These are phyloP conservation scores for Limnephilus auricula DNA, from an alignment of 2,888 invertebrate species.

Conservation along the genomic window DNA sequence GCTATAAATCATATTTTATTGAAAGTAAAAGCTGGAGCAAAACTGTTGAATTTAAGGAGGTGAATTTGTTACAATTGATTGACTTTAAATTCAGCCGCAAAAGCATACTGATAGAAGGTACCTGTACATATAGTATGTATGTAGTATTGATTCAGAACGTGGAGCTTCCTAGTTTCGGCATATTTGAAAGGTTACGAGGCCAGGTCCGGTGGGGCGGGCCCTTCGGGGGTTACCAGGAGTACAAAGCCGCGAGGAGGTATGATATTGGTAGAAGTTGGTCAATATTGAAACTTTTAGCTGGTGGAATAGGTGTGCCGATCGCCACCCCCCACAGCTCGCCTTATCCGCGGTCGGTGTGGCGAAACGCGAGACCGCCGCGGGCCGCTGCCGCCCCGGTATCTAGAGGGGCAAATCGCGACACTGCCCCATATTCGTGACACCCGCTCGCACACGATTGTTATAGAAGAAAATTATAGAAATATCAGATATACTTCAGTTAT, in stretches of 20 bases:
- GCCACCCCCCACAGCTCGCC: not conserved
- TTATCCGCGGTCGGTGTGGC: conserved; percentile 9
- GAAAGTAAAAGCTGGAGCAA: not conserved
- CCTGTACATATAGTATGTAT: no score
- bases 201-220: not conserved
- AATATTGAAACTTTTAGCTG: not conserved
- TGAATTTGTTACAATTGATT: not conserved
- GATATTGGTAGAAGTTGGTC: not conserved
- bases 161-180: not conserved
- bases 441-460: conserved; percentile 33
- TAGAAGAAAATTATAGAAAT: not conserved
- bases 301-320: not conserved
- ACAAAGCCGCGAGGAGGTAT: not conserved
- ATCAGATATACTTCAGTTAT: not conserved
- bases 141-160: no score
- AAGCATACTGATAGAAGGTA: not conserved
- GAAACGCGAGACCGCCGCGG: conserved; percentile 45
- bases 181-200: not conserved
- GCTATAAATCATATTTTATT: not conserved
- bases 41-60: not conserved
- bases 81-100: not conserved
- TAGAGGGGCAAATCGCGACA: conserved; percentile 44
- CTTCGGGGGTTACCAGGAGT: conserved; percentile 20
- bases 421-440: conserved; percentile 42
- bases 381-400: conserved; percentile 57